Conservation (phyloP, 2,888 invertebrate species). For the Adineta ricciae region DNA sequence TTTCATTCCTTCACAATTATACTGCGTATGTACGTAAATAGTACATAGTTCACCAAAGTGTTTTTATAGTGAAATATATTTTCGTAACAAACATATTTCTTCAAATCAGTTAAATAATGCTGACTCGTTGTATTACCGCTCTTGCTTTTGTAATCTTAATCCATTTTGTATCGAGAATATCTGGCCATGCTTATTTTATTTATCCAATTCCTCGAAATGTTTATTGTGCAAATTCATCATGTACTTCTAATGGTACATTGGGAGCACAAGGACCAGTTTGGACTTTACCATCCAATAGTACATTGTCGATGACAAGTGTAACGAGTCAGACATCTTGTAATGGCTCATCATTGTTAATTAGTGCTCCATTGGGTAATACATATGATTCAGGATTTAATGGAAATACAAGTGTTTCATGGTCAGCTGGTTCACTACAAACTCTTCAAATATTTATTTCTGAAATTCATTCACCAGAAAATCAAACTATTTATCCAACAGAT, state of each 20-base stretch:
- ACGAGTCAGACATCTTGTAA: neutral
- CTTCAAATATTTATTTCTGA: neutral
- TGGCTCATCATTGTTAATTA: neutral
- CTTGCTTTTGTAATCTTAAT: no score
- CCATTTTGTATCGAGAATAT: neutral
- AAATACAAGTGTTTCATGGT: neutral
- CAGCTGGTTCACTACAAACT: neutral
- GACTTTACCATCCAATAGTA: neutral
- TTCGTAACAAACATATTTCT: no score
- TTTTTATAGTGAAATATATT: no score
- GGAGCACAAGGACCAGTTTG: neutral
- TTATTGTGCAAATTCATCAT: neutral
- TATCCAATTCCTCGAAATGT: neutral
- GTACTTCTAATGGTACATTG: neutral
- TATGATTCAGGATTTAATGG: neutral
- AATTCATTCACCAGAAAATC: neutral
- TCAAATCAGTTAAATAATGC: no score
- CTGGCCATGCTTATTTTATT: neutral
- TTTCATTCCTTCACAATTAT: no score
- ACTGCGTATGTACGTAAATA: no score
- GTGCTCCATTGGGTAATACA: neutral
- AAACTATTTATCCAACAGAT: neutral
- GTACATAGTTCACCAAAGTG: no score
- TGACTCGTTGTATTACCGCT: no score
- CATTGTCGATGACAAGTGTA: neutral